These are phyloP conservation scores for Nasonia oneida DNA, from an alignment of 2,888 invertebrate species.

Conservation along the genomic window DNA sequence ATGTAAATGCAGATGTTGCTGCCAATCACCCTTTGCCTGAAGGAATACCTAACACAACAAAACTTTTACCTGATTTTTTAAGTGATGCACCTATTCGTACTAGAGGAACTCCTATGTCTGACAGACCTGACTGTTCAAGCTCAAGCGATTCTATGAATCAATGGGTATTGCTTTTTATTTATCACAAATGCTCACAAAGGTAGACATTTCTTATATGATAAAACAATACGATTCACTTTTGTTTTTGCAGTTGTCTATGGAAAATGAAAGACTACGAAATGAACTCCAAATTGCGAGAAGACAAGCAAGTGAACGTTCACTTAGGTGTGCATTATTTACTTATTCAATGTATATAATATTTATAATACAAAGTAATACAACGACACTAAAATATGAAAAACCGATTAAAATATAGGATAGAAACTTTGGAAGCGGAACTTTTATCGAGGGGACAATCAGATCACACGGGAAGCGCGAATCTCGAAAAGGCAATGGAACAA, in stretches of 20 bases:
- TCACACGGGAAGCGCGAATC: constrained; percentile 80
- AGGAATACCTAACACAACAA: constrained; percentile 79
- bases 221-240: constrained; percentile 23
- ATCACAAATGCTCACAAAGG: background rate
- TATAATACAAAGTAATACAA: constrained; percentile 17
- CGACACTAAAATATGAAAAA: background rate
- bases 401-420: constrained; percentile 78
- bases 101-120: constrained; percentile 72
- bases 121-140: constrained; percentile 65
- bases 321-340: constrained; percentile 70
- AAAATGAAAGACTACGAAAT: constrained; percentile 80
- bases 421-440: constrained; percentile 81
- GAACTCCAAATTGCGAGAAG: constrained; percentile 82
- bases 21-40: constrained; percentile 66
- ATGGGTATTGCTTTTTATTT: constrained; percentile 59
- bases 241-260: constrained; percentile 71
- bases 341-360: constrained; percentile 32
- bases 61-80: constrained; percentile 86
- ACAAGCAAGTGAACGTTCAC: constrained; percentile 81
- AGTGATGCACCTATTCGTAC: constrained; percentile 85
- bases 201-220: background rate
- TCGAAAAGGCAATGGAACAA: constrained; percentile 82
- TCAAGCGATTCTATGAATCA: constrained; percentile 66
- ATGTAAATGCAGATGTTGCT: constrained; percentile 61
- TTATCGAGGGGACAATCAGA: constrained; percentile 81